phyloP scores from a whole-genome alignment of 2,113 vertebrate genomes.

The Rhodinocichla rosea region DNA sequence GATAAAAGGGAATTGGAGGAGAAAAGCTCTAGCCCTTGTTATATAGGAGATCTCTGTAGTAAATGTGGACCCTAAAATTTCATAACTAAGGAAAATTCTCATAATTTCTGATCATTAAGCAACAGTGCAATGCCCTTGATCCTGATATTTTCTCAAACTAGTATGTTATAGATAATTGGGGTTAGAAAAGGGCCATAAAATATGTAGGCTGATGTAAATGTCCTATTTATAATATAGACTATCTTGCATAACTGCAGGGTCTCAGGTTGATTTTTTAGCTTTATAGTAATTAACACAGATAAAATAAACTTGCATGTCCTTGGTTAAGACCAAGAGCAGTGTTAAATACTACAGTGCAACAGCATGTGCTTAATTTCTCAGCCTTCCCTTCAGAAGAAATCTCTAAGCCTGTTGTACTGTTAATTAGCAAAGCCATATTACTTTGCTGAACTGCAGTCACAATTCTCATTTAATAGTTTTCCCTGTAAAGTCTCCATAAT shows the following conservation, averaged over 20 bases:
- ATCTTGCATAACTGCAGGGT: background rate
- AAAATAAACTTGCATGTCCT: conserved; percentile 11
- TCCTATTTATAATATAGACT: background rate
- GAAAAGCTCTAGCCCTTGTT: background rate
- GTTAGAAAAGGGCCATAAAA: background rate
- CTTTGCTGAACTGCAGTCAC: background rate
- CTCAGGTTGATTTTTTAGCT: background rate
- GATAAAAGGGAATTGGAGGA: background rate
- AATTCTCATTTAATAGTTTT: background rate
- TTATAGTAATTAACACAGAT: background rate
- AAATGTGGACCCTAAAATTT: background rate
- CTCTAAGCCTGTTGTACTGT: background rate
- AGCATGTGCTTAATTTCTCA: background rate
- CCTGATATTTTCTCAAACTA: background rate
- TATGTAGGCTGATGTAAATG: background rate
- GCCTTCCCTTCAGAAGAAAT: background rate
- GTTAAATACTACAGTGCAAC: background rate
- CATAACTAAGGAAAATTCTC: background rate
- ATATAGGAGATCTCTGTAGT: background rate
- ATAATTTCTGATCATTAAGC: background rate
- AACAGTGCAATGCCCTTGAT: background rate
- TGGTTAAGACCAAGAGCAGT: background rate
- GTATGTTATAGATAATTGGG: background rate
- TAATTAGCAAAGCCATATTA: conserved; percentile 39
- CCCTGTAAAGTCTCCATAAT: background rate